Evolutionary conservation across 2,113 vertebrate species (phyloP), one percentile per base, ranked within the genome.

Genomic region (Albula glossodonta): DNA sequence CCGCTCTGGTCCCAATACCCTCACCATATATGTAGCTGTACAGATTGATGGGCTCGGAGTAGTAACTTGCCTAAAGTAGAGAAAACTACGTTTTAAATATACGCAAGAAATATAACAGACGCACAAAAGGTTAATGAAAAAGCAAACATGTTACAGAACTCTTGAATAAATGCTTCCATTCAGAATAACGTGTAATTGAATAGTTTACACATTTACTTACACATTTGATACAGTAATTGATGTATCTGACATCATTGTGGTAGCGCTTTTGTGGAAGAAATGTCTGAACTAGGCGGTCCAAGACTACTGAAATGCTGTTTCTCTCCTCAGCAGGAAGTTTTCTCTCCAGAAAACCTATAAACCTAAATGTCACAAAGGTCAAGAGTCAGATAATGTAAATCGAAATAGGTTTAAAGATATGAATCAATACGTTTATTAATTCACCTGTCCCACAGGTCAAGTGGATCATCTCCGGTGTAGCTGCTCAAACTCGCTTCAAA

Each of bases 391-490:
- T 53, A 78, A 53, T 22, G 10, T 60, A 51, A 0, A 53, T 19
- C 31, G 31, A 3, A 1, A 50, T 49, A 57, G 48, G 4, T 80
- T 7, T 1, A n/a, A 84, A 22, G 78, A n/a, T 53, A 53, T 52
- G 60, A 66, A 66, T 80, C 48, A n/a, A 9, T 51, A 56, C 8
- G 31, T 74, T 0, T 4, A 31, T 57, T 10, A 51, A 77, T 93
- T 94, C 63, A 98, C 97, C 95, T 97, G 90, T 96, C 95, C 97
- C 98, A 99, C 0, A 88, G 92, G 15, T 96, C 96, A 83, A 99
- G 94, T 0, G 97, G 97, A 88, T 99, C 98, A 4, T 92, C 90
- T 2, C 97, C 98, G 0, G 82, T 89, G 84, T 97, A 98, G 15
- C 77, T 93, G 83, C 85, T 92, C 81, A 98, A 90, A 10, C 91